Conservation (phyloP, 1,140 invertebrate genomes). For the Neodiprion virginianus region DNA sequence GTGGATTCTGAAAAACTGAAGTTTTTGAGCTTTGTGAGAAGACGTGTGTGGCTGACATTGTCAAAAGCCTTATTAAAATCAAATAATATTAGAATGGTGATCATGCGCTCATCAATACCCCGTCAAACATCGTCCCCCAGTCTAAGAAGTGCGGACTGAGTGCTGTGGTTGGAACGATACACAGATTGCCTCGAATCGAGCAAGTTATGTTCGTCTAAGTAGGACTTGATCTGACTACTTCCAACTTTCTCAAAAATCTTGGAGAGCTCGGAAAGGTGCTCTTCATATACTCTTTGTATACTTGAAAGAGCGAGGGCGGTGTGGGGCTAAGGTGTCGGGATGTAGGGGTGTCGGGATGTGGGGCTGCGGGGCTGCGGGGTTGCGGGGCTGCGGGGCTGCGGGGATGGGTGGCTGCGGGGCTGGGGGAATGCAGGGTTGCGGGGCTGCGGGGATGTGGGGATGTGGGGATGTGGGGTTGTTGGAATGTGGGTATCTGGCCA, state of each 20-base stretch:
- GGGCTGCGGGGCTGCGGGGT: no score
- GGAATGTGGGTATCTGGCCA: no score
- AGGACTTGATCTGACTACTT: neutral
- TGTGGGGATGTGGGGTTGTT: no score
- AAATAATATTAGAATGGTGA: neutral
- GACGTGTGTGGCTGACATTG: neutral
- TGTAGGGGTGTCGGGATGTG: no score
- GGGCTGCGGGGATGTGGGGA: no score
- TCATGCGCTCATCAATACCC: neutral
- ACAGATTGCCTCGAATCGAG: neutral
- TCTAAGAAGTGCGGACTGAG: neutral
- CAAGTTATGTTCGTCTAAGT: neutral
- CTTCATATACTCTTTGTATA: no score
- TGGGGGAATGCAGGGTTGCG: no score
- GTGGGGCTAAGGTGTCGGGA: no score
- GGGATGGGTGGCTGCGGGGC: no score
- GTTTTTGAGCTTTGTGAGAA: neutral
- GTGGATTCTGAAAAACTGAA: neutral
- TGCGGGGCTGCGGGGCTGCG: no score
- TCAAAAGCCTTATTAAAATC: no score
- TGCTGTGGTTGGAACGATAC: constrained; percentile 11
- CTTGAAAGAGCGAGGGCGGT: no score
- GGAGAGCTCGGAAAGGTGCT: neutral
- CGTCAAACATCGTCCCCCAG: neutral
- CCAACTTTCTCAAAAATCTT: neutral